These are phyloP conservation scores for Escarpia spicata DNA, from an alignment of 2,888 invertebrate species.

Conservation along the genomic window DNA sequence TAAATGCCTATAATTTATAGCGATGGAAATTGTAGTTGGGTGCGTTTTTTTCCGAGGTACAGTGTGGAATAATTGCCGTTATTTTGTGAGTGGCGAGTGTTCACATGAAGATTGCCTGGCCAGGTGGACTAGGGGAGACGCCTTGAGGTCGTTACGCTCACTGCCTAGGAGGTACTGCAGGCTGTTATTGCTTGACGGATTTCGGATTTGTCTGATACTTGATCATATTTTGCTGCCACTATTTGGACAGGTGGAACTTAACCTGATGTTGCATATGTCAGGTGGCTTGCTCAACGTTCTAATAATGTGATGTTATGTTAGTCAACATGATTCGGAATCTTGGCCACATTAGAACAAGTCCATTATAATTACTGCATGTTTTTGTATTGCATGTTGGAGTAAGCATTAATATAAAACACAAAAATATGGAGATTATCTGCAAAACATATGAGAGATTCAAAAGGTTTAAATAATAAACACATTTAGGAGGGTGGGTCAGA, in stretches of 20 bases:
- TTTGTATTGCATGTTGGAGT: too few species aligned
- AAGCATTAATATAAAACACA: too few species aligned
- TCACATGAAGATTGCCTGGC: not conserved
- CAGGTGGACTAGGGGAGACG: not conserved
- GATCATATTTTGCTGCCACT: not conserved
- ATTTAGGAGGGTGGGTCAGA: too few species aligned
- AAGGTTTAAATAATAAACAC: too few species aligned
- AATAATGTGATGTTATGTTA: not conserved
- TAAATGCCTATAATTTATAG: conserved; percentile 5
- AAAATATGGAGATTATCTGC: too few species aligned
- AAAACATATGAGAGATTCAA: too few species aligned
- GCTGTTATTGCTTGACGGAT: not conserved
- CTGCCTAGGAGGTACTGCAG: not conserved
- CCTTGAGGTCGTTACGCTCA: not conserved
- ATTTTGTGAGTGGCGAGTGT: not conserved
- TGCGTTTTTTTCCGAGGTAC: not conserved
- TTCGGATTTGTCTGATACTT: not conserved
- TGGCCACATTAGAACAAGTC: not conserved
- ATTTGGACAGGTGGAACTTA: not conserved
- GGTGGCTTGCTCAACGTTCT: not conserved
- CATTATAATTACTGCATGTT: too few species aligned
- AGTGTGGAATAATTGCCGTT: not conserved
- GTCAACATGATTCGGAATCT: not conserved
- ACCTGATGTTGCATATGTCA: not conserved
- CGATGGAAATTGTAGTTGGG: not conserved